A percentile compares a stretch with the other conserved stretches of the same genome.
These are phyloP conservation scores for Gavia stellata DNA, from an alignment of 2,113 vertebrate genomes.

Conservation along the genomic window DNA sequence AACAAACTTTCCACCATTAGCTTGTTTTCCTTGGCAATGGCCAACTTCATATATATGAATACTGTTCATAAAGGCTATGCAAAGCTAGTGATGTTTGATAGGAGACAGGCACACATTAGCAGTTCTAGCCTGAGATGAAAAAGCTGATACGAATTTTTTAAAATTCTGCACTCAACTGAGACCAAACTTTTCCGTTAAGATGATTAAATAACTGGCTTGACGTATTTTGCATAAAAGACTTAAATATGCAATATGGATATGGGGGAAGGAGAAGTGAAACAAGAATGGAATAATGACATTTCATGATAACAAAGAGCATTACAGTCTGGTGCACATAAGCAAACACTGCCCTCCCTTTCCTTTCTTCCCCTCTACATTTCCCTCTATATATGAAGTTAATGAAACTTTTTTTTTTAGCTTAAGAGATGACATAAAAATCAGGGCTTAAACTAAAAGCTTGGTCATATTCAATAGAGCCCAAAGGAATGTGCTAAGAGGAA, in stretches of 20 bases:
- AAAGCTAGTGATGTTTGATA: not conserved
- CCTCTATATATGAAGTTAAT: not conserved
- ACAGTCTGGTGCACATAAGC: not conserved
- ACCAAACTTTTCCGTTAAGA: constrained; percentile 32
- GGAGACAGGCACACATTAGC: not conserved
- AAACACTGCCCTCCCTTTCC: not conserved
- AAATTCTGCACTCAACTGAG: not conserved
- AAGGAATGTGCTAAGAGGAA: not conserved
- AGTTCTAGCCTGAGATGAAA: not conserved
- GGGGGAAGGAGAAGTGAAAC: constrained; percentile 54
- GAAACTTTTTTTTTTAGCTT: not conserved
- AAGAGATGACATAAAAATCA: not conserved
- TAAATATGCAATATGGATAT: not conserved
- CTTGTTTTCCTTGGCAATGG: not conserved
- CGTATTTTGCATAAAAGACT: constrained; percentile 33
- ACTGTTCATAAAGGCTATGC: not conserved
- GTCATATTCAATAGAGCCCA: not conserved
- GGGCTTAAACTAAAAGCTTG: not conserved
- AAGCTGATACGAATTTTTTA: not conserved
- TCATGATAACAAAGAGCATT: not conserved
- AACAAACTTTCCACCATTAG: not conserved
- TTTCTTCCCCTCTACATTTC: not conserved
- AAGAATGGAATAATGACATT: constrained; percentile 15
- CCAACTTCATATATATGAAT: not conserved
- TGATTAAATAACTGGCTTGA: not conserved